Evolutionary conservation across 2,113 vertebrate genomes (phyloP), one percentile per base, ranked within the genome.

Genomic region (Noturus placidus): DNA sequence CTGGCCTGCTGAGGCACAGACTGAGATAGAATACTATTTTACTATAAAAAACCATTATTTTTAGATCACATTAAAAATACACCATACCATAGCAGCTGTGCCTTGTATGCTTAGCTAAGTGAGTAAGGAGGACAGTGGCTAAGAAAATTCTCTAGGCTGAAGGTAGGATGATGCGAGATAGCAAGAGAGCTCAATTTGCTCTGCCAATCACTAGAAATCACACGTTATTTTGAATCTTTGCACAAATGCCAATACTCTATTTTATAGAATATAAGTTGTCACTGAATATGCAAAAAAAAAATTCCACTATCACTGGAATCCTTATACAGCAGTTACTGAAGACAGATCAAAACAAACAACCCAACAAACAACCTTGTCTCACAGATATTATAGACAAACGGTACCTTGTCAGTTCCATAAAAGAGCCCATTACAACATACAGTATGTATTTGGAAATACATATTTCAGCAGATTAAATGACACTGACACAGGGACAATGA

Each of bases 1-100:
- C 52, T 74, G 11, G 59, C 82, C 78, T 88, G 88, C 52, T 83
- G 88, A 91, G 84, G 38, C 54, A 74, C 15, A 20, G 76, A 76
- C 67, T 30, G 76, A 82, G 52, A 72, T 15, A 74, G 67, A 85
- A 85, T 57, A 19, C 69, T 76, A 61, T 82, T 82, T 82, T 82
- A 82, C 79, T 82, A 82, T 82, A 59, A 42, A 61, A 22, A 61
- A 61, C 5, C 30, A 82, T 82, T 82, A 82, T 82, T 61, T 82
- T 82, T 61, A 61, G 56, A 59, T 20, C 79, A 22, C 56, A 27
- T 82, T 82, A 82, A 61, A 82, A 82, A 82, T 82, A 82, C 56
- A 82, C 35, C 56, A 82, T 61, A 33, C 56, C 56, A 38, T 61
- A 82, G 56, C 79, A 61, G 79, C 56, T 82, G 79, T 82, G 79